phyloP scores from a whole-genome alignment of 2,797 vertebrate species.

The Pristis pectinata region DNA sequence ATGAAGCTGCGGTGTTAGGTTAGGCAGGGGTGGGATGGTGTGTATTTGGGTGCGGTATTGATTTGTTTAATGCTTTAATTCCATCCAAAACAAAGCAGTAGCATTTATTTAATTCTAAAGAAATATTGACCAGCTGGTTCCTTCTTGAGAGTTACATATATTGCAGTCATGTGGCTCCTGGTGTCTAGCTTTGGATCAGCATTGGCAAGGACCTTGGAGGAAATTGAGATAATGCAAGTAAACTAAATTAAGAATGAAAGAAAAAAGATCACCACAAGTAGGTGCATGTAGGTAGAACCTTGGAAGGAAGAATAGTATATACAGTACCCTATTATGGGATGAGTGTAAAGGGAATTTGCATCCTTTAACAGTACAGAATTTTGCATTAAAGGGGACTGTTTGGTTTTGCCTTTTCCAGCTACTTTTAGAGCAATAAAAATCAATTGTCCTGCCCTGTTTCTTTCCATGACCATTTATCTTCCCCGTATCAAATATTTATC shows the following conservation, averaged over 20 bases:
- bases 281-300: neutral
- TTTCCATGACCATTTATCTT: neutral
- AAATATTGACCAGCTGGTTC: neutral
- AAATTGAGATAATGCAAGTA: neutral
- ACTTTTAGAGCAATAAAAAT: neutral
- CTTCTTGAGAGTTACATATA: neutral
- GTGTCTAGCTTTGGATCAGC: neutral
- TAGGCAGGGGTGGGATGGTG: neutral
- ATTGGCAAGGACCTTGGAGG: neutral
- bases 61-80: neutral
- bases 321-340: too few species aligned
- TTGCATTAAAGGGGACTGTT: neutral
- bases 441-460: neutral
- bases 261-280: neutral
- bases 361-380: neutral
- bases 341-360: neutral
- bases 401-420: neutral
- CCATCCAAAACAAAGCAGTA: neutral
- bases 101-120: neutral
- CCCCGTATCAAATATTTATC: neutral
- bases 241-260: neutral
- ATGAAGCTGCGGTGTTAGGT: neutral
- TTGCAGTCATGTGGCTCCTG: neutral
- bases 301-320: neutral
- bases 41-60: neutral